Base-by-base conservation (phyloP, 1,140 invertebrate genomes). In the Aphelenchoides besseyi region DNA sequence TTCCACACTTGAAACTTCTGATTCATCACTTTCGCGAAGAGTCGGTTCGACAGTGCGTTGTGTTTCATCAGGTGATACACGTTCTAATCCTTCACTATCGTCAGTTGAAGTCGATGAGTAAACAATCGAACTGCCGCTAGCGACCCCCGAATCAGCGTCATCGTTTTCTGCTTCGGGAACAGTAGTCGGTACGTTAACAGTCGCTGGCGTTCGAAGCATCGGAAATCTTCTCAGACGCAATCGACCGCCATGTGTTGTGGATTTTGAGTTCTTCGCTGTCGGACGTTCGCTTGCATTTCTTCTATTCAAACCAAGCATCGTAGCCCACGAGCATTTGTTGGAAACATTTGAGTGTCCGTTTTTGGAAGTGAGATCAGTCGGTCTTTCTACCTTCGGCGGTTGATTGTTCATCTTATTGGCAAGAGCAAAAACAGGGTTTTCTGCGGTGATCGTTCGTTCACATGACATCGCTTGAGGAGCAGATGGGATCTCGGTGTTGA, bases 1-100 rank as follows among this genome's bases (percentile, higher is more conserved):
- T 35, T 72, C 71, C 5, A 72, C 23, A 37, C 72, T 75, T n/a
- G 71, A 72, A 23, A 37, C 75, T 30, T 73, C 76, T 23, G 66
- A 70, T 48, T 69, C 68, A 3, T 23, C 53, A 29, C 26, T 26
- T 23, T 68, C 66, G 66, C 52, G 69, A 55, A 66, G 74, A 68
- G 16, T 77, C 67, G 68, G 72, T 48, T 37, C 67, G 52, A 53
- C 8, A 3, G 74, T 30, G 74, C 28, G 28, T n/a, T n/a, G 74
- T 3, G 41, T 12, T 23, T 48, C 41, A 16, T 48, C 41, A 23
- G 41, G 41, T 23, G 41, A 48, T 23, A 23, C 41, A 12, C 41
- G 41, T 23, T 48, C 41, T 12, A 48, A 23, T 12, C 41, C 41
- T 23, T 48, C 41, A 12, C 12, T 16, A 23, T 48, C 41, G 68